Conservation (phyloP, 2,888 invertebrate species). For the Odontocerum albicorne region DNA sequence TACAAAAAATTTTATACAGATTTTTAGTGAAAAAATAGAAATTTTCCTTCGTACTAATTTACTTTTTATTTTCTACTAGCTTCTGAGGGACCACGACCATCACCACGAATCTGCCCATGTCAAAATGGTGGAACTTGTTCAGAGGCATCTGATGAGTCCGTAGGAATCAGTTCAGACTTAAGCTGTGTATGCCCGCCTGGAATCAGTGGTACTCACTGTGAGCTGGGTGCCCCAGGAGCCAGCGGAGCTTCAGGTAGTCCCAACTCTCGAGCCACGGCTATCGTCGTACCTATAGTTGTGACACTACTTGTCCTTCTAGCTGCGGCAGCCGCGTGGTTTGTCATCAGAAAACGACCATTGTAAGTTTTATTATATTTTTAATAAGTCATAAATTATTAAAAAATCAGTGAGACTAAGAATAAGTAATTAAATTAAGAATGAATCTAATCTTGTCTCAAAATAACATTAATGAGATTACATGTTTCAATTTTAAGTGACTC, state of each 20-base stretch:
- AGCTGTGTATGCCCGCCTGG: conserved; percentile 64
- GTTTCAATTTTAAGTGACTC: too few species aligned
- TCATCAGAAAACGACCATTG: conserved; percentile 82
- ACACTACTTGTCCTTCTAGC: conserved; percentile 70
- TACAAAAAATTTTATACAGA: too few species aligned
- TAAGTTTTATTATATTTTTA: conserved; percentile 68
- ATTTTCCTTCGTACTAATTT: neutral
- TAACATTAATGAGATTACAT: too few species aligned
- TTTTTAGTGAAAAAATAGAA: neutral
- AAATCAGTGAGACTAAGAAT: too few species aligned
- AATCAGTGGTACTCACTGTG: conserved; percentile 74
- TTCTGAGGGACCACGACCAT: conserved; percentile 71
- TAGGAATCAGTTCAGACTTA: conserved; percentile 62
- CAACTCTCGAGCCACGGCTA: conserved; percentile 56
- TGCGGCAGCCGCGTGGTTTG: conserved; percentile 78
- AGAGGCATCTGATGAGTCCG: conserved; percentile 45
- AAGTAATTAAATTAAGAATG: too few species aligned
- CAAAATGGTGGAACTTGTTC: conserved; percentile 83
- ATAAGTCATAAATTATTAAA: too few species aligned
- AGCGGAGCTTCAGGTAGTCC: conserved; percentile 58
- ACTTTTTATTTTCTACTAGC: conserved; percentile 48
- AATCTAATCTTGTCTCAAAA: too few species aligned
- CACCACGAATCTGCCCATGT: conserved; percentile 80
- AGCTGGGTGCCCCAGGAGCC: conserved; percentile 60
- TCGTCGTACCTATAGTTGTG: conserved; percentile 81